Conservation (phyloP, 2,797 vertebrate genomes). For the Saxicola maurus region DNA sequence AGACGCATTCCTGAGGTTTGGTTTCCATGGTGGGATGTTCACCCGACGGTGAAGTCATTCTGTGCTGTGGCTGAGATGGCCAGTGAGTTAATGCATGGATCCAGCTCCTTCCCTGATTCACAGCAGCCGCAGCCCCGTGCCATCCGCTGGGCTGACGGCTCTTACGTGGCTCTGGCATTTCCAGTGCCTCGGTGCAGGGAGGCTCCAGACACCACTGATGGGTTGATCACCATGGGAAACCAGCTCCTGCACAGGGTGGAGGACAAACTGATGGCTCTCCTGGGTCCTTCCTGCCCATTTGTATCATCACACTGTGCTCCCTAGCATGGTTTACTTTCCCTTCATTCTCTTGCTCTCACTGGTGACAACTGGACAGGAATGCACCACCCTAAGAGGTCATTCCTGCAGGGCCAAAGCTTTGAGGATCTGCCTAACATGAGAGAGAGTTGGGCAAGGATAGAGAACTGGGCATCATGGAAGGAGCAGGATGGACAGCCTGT, state of each 20-base stretch:
- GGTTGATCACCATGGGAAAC: neutral
- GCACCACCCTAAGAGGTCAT: neutral
- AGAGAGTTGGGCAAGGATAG: neutral
- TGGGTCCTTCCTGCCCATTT: neutral
- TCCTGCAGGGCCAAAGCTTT: neutral
- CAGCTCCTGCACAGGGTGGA: neutral
- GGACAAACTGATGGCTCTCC: neutral
- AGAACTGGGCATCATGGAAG: neutral
- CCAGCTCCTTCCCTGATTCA: conserved; percentile 7
- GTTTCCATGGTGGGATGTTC: conserved; percentile 61
- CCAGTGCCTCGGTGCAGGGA: neutral
- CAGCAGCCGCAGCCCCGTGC: neutral
- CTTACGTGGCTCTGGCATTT: neutral
- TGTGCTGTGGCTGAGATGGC: conserved; percentile 34
- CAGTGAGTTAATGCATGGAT: conserved; percentile 46
- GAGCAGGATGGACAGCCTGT: neutral
- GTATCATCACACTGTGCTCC: neutral
- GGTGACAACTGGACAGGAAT: neutral
- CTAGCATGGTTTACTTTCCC: neutral
- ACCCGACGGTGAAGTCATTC: conserved; percentile 57
- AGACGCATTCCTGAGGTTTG: conserved; percentile 65
- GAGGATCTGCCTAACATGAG: neutral
- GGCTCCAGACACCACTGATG: neutral
- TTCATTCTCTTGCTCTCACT: neutral
- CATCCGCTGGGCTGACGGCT: rapidly evolving